Conservation (phyloP, 1,140 invertebrate genomes). For the Hydropsyche tenuis region DNA sequence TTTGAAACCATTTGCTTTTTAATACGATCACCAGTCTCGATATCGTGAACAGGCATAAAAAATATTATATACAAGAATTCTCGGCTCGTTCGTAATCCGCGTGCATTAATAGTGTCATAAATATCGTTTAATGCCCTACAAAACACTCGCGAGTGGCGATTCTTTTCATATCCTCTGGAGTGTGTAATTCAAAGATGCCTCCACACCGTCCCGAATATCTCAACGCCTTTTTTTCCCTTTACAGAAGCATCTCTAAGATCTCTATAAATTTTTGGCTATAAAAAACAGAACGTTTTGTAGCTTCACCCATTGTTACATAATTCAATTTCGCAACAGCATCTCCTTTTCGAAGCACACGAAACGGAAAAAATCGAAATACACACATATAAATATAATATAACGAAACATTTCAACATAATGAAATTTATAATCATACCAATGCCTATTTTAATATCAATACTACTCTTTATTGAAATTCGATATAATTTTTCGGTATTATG, state of each 20-base stretch:
- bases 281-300: constrained; percentile 18
- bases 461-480: no score
- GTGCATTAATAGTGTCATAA: constrained; percentile 38
- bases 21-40: not conserved
- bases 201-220: constrained; percentile 16
- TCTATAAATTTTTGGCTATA: constrained; percentile 8
- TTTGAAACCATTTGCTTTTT: no score
- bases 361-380: no score
- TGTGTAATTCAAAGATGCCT: constrained; percentile 39
- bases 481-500: no score
- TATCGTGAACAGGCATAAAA: not conserved
- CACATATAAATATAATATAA: no score
- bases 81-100: constrained; percentile 1
- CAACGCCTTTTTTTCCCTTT: constrained; percentile 18
- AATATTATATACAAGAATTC: not conserved
- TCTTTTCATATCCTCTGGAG: constrained; percentile 38
- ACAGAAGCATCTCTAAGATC: not conserved
- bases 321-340: not conserved
- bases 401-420: no score
- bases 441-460: no score
- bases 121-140: constrained; percentile 40
- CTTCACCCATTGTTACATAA: constrained; percentile 11
- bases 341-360: no score
- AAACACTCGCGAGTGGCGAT: constrained; percentile 39
- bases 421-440: no score